Evolutionary conservation across 2,797 vertebrate species (phyloP).

Genomic region (Liasis olivaceus): DNA sequence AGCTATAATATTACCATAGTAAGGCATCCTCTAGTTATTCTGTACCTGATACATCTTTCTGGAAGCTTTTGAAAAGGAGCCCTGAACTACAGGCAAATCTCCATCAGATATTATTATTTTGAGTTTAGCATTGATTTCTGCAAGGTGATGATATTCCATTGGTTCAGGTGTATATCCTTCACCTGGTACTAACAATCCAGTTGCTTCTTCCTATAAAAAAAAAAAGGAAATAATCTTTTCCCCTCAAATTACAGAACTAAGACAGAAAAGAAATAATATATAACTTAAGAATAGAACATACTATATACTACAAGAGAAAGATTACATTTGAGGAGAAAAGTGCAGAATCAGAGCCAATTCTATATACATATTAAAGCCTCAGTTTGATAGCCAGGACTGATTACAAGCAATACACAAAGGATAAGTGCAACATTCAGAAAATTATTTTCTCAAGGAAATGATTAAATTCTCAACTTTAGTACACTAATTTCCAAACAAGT

Average conservation of each 20-base stretch:
- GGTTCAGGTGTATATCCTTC: conserved; percentile 81
- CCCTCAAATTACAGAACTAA: conserved; percentile 11
- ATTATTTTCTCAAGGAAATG: background rate
- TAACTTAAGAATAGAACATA: background rate
- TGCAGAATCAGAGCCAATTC: background rate
- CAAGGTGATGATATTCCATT: conserved; percentile 78
- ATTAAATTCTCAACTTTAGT: background rate
- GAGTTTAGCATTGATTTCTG: conserved; percentile 83
- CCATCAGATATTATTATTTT: conserved; percentile 70
- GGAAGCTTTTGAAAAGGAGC: conserved; percentile 38
- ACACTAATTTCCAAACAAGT: background rate
- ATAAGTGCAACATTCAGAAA: background rate
- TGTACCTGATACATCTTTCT: conserved; percentile 63
- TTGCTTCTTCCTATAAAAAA: conserved; percentile 60
- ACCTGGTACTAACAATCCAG: conserved; percentile 69
- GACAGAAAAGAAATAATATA: background rate
- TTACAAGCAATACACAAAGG: background rate
- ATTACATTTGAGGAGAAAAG: background rate
- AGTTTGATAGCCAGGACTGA: background rate
- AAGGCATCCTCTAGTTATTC: conserved; percentile 7
- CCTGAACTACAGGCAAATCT: conserved; percentile 65
- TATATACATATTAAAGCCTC: background rate
- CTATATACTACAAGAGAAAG: background rate
- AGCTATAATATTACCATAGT: background rate
- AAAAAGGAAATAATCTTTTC: conserved; percentile 19